Evolutionary conservation across 1,140 invertebrate species (phyloP), one percentile per base, ranked within the genome.

Genomic region (Apis dorsata): DNA sequence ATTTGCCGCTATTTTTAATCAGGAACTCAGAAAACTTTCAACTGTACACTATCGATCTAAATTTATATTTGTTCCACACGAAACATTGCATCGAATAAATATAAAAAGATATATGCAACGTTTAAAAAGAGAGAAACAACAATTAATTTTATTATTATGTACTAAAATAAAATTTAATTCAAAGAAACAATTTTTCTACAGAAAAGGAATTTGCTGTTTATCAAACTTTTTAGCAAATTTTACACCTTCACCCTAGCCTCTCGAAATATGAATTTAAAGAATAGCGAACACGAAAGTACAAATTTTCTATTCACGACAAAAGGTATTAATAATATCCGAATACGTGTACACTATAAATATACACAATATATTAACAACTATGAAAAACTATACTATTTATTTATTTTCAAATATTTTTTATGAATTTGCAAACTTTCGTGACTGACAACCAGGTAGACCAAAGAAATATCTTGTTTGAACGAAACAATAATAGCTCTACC

Each of bases 371-470:
- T 78, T 44, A 57, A 10, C 44, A 5, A 44, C 71, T 59, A 21
- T 19, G 10, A 17, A 55, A 28, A 8, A 5, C 24, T 44, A 44
- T 44, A 44, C 5, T 34, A 10, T 19, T n/a, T 10, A 4, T 11
- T 24, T 71, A 66, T 55, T 62, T 62, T 62, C n/a, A 8, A 28
- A 75, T 75, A 62, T n/a, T 65, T 28, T 51, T 24, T 21, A 10
- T 53, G 15, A 68, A 77, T 77, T 77, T 15, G 19, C 74, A 55
- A 15, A 19, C 62, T 55, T 77, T n/a, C 17, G 75, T n/a, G 62
- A 77, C 12, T 15, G 15, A 21, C n/a, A 60, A 60, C 21, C 28
- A 44, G 28, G 28, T 19, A 53, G 13, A 2, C 28, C 17, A 12
- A 19, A 74, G 13, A 65, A 17, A 17, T 34, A 60, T 13, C 5